These are phyloP conservation scores for Gymnothorax reevesii DNA, from an alignment of 2,797 vertebrate genomes.

Conservation along the genomic window DNA sequence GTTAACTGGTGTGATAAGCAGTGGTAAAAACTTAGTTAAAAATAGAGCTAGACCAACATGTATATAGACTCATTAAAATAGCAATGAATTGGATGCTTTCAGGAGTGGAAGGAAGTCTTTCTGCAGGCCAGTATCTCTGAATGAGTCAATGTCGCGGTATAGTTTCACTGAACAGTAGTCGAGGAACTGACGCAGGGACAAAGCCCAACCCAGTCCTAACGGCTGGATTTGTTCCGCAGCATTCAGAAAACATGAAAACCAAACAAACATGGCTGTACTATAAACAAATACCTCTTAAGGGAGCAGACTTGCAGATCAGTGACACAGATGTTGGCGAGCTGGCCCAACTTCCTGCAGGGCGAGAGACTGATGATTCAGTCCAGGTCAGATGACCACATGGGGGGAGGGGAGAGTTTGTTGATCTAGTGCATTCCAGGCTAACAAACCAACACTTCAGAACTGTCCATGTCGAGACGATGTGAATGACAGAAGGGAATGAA, in stretches of 20 bases:
- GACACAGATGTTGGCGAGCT: neutral
- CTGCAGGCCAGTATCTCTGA: neutral
- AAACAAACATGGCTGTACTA: neutral
- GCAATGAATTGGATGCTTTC: neutral
- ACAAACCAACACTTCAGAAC: neutral
- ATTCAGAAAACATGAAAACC: neutral
- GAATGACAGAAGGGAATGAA: neutral
- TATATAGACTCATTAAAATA: neutral
- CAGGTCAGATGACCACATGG: neutral
- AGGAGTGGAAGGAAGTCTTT: neutral
- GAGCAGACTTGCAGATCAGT: neutral
- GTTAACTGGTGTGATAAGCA: neutral
- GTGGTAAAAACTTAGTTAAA: neutral
- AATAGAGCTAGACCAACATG: neutral
- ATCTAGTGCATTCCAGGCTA: slow-evolving; percentile 13
- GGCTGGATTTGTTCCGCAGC: neutral
- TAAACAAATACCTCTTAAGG: slow-evolving; percentile 1
- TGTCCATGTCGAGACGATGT: neutral
- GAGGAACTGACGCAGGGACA: neutral
- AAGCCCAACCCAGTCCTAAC: neutral
- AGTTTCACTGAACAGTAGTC: neutral
- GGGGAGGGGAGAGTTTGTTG: slow-evolving; percentile 21
- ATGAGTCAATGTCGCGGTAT: neutral
- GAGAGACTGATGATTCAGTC: neutral
- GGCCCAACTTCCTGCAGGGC: too few relatives aligned